Evolutionary conservation across 30 jellyfish, hydroid and myxozoan species (phyloP).

Genomic region (Phacellophora camtschatica): DNA sequence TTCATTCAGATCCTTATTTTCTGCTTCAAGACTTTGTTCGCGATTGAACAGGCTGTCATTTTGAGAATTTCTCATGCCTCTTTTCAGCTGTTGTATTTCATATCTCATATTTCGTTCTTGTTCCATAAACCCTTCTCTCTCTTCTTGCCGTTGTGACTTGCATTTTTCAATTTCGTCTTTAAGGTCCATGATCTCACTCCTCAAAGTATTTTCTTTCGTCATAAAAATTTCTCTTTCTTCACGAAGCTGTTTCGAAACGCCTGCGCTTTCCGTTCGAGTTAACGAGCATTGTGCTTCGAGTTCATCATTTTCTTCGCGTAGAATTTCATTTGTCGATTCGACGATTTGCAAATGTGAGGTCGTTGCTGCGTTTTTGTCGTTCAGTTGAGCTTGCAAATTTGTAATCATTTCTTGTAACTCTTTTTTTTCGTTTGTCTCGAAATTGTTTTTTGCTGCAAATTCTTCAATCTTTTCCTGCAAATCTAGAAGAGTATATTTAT

Average conservation of each 20-base stretch:
- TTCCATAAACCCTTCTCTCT: conserved; percentile 37
- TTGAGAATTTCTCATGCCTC: not conserved
- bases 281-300: not conserved
- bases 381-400: too few relatives aligned
- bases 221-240: conserved; percentile 52
- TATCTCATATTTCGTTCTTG: conserved; percentile 13
- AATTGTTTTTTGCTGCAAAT: not conserved
- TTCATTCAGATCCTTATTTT: not conserved
- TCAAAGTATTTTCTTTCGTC: conserved; percentile 29
- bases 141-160: conserved; percentile 45
- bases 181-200: conserved; percentile 17
- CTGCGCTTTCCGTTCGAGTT: conserved; percentile 32
- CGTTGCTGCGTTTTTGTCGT: too few relatives aligned
- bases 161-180: conserved; percentile 7
- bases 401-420: too few relatives aligned
- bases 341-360: conserved; percentile 2
- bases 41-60: not conserved
- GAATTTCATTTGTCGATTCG: not conserved
- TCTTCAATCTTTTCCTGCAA: conserved; percentile 30
- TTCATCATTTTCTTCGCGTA: conserved; percentile 22
- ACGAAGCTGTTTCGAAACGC: conserved; percentile 9
- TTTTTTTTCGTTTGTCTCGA: too few relatives aligned
- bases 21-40: not conserved
- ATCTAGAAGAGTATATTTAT: too few relatives aligned
- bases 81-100: not conserved